A percentile compares a stretch with the other conserved stretches of the same genome.
Conservation (phyloP, 2,888 invertebrate genomes). For the Branchellion lobata region DNA sequence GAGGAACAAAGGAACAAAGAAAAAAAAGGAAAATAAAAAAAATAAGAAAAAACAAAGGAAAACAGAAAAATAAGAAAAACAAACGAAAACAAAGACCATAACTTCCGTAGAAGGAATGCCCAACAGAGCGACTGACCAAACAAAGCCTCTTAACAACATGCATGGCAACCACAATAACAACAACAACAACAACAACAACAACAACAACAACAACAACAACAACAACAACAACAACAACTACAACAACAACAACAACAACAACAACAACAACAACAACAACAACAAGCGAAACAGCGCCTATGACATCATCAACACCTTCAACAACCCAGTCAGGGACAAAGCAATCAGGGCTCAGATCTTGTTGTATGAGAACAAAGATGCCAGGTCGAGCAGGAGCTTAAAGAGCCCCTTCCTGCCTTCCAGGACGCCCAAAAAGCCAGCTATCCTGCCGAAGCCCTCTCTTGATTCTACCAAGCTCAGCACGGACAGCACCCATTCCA, state of each 20-base stretch:
- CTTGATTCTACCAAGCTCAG: too few relatives aligned
- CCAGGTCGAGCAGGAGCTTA: neutral
- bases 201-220: neutral
- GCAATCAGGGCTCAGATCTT: neutral
- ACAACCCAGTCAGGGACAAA: neutral
- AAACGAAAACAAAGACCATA: too few relatives aligned
- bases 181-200: neutral
- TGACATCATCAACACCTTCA: neutral
- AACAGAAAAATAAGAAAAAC: too few relatives aligned
- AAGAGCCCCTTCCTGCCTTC: neutral
- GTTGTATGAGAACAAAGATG: conserved; percentile 50
- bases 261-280: conserved; percentile 10
- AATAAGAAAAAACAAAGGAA: too few relatives aligned
- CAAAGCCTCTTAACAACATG: neutral
- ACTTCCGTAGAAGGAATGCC: neutral
- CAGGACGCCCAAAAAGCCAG: too few relatives aligned
- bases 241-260: conserved; percentile 29
- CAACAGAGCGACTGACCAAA: neutral
- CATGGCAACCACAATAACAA: neutral
- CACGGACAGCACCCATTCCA: too few relatives aligned
- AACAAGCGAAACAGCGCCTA: neutral
- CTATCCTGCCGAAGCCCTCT: too few relatives aligned
- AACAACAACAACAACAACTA: conserved; percentile 22
- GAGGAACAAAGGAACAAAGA: too few relatives aligned
- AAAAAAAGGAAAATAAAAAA: too few relatives aligned